Evolutionary conservation across 2,888 invertebrate genomes (phyloP), one percentile per base, ranked within the genome.

Genomic region (Lasioglossum leucozonium): DNA sequence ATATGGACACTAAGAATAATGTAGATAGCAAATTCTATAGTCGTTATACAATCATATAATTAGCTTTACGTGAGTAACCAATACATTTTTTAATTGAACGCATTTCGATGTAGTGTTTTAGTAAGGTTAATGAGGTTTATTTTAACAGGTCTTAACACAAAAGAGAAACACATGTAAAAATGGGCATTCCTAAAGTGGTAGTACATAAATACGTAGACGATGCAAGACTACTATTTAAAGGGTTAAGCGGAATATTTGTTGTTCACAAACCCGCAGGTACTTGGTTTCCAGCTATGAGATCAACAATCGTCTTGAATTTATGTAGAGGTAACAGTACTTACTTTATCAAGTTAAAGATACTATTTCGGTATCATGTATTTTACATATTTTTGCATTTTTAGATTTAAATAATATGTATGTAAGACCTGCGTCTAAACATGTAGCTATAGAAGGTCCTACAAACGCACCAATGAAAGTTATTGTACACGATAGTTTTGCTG

Each of bases 181-280:
- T 81, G 81, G 65, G 18, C 34, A 47, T 30, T 62, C n/a, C 47
- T 22, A 34, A 37, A 2, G 16, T 37, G 22, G 75, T 13, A n/a
- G 2, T 80, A 40, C 16, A 72, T 42, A 62, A 6, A 47, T 18
- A 51, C 0, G 44, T 81, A n/a, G 40, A 11, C 0, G 62, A 85
- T 91, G 97, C 97, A 4, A 95, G 95, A 58, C 92, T 95, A 62
- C 96, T 97, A 4, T 98, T 96, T 95, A 97, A 96, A 90, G 93
- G 95, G 44, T 93, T 98, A 77, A 97, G 97, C 95, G 98, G 98
- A 42, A 92, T 98, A 11, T 95, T 98, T 84, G 97, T 97, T 94
- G 95, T 98, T 22, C 98, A 97, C 91, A 98, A 98, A 94, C 98
- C 98, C 22, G 94, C 97, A 0, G 96, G 96, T 77, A 95, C 97